Conservation (phyloP, 2,888 invertebrate species). For the Drosophila suboccidentalis region DNA sequence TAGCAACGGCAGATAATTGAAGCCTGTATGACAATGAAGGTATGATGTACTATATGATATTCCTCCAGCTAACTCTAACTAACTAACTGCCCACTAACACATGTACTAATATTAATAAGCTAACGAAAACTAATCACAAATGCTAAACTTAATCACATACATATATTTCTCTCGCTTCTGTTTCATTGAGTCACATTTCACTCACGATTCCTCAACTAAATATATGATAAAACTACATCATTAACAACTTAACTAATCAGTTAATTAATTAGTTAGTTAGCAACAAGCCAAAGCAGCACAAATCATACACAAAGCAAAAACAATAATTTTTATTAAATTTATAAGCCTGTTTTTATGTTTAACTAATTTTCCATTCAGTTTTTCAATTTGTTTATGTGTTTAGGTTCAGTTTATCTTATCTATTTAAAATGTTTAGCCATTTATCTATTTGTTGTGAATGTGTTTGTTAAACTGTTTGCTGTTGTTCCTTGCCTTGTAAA, state of each 20-base stretch:
- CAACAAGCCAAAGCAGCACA: constrained; percentile 53
- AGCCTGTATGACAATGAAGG: constrained; percentile 97
- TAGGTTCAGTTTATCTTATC: constrained; percentile 14
- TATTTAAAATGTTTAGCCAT: background rate
- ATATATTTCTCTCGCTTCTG: constrained; percentile 15
- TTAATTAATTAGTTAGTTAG: constrained; percentile 29
- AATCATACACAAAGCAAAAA: constrained; percentile 51
- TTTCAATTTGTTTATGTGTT: constrained; percentile 4
- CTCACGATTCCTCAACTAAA: constrained; percentile 11
- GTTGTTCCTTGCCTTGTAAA: constrained; percentile 50
- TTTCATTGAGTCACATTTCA: constrained; percentile 34
- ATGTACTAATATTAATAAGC: constrained; percentile 36
- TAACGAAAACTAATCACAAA: constrained; percentile 49
- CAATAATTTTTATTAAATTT: constrained; percentile 15
- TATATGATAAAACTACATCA: constrained; percentile 4
- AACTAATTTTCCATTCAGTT: background rate
- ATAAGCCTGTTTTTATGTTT: background rate
- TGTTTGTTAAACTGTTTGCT: constrained; percentile 42
- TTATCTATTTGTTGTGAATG: constrained; percentile 18
- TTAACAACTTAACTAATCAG: constrained; percentile 17
- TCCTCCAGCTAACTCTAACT: constrained; percentile 47
- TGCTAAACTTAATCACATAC: constrained; percentile 40
- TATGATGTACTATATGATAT: constrained; percentile 86
- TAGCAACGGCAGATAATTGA: constrained; percentile 94
- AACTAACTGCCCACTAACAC: constrained; percentile 58